These are phyloP conservation scores for Chionis minor DNA, from an alignment of 2,113 vertebrate genomes.

Conservation along the genomic window DNA sequence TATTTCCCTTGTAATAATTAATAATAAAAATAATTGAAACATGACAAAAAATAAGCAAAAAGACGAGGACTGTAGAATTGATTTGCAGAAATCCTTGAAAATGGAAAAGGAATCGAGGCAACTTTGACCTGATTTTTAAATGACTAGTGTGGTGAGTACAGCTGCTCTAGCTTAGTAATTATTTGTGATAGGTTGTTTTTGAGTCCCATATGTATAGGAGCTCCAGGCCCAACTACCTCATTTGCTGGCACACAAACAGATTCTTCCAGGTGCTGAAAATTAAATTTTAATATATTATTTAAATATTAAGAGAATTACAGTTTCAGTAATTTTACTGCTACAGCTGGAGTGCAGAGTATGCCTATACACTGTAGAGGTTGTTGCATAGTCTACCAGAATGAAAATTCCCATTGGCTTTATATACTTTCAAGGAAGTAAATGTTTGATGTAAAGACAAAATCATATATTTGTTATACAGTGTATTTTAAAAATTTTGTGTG, in stretches of 20 bases:
- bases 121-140: slow-evolving; percentile 81
- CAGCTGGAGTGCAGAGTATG: slow-evolving; percentile 74
- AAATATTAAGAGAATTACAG: slow-evolving; percentile 89
- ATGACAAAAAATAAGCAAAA: not conserved
- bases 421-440: slow-evolving; percentile 14
- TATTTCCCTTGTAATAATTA: not conserved
- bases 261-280: slow-evolving; percentile 88
- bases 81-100: slow-evolving; percentile 54
- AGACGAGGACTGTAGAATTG: not conserved
- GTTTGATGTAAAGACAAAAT: slow-evolving; percentile 21
- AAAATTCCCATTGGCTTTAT: slow-evolving; percentile 42
- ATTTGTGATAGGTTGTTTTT: slow-evolving; percentile 82
- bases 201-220: slow-evolving; percentile 80
- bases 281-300: slow-evolving; percentile 92
- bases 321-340: slow-evolving; percentile 79
- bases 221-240: slow-evolving; percentile 77
- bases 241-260: slow-evolving; percentile 81
- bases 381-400: slow-evolving; percentile 13
- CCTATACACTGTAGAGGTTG: not conserved
- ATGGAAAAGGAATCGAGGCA: slow-evolving; percentile 59
- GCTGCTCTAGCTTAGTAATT: slow-evolving; percentile 80
- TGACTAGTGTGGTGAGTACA: slow-evolving; percentile 66
- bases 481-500: not conserved
- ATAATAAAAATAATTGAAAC: not conserved
- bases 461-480: not conserved